Conservation (phyloP, 2,113 vertebrate species). For the Sisor rabdophorus region DNA sequence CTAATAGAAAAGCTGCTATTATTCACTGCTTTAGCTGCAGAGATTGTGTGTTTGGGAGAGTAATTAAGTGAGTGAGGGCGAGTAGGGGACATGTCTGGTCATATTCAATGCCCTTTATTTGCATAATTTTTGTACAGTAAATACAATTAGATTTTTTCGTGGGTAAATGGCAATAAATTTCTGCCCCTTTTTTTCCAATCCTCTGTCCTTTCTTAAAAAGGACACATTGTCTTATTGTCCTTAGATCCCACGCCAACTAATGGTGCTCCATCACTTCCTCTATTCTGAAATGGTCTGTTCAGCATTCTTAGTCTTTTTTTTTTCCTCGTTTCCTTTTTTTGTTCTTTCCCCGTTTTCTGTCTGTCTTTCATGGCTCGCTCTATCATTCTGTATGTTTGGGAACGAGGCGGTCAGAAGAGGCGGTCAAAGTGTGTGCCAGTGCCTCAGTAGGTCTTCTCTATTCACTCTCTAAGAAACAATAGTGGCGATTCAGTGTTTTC, state of each 20-base stretch:
- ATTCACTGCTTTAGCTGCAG: slow-evolving; percentile 51
- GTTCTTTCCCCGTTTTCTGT: neutral
- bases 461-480: slow-evolving; percentile 42
- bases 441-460: slow-evolving; percentile 34
- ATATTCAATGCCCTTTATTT: slow-evolving; percentile 7
- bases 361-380: neutral
- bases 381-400: slow-evolving; percentile 7
- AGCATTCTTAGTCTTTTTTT: neutral
- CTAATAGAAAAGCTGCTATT: slow-evolving; percentile 57
- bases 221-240: neutral
- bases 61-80: neutral
- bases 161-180: neutral
- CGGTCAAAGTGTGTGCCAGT: slow-evolving; percentile 25
- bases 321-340: neutral
- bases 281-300: neutral
- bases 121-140: neutral
- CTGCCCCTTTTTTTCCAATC: neutral
- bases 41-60: neutral
- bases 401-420: slow-evolving; percentile 24
- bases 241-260: neutral
- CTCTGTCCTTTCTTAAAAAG: neutral
- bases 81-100: neutral
- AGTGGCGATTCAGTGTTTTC: slow-evolving; percentile 29
- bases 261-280: neutral
- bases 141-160: neutral